Evolutionary conservation across 30 jellyfish, hydroid and myxozoan species (phyloP), one percentile per base, ranked within the genome.

Genomic region (Nemopilema nomurai): DNA sequence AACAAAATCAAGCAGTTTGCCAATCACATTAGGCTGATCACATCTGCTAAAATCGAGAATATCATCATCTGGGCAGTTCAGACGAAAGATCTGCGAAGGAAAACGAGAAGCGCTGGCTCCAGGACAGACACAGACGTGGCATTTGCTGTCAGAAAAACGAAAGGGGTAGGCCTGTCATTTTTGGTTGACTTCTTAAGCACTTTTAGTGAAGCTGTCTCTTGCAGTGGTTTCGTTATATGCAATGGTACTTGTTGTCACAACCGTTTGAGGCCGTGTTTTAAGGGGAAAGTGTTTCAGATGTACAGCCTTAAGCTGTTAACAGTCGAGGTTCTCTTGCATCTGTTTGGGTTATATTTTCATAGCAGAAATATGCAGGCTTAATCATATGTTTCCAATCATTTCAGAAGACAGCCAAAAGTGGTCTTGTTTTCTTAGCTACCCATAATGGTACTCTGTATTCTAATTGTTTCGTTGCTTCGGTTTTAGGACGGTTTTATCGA

Each of bases 1-100:
- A 57, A 74, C 21, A 89, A 86, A 32, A 80, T 95, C 89, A 63
- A 65, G 41, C 72, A 62, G 23, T 77, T 95, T 41, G 97, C 88
- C 19, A 77, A 79, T 28, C 78, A 80, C 73, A 32, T 95, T 64
- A 50, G 97, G 51, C 26, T 67, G 8, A 69, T 95, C 21, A 85
- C 97, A 16, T 92, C 96, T 16, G 89, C 87, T 8, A 79, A 77
- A 20, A 69, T 87, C 25, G 94, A 95, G 81, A 90, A 90, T 51
- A 53, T 95, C 28, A 71, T 85, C 71, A 88, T 95, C 17, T 95
- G 99, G 99, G 96, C 98, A 20, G 92, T 95, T 53, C 96, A 86
- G 79, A 79, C 89, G 50, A 76, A 74, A 63, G 69, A 67, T 29
- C 21, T 51, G 27, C 76, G 66, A 4, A 69, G 97, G 28, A 81